These are phyloP conservation scores for Bicyclus anynana DNA, from an alignment of 1,140 invertebrate genomes.

Conservation along the genomic window DNA sequence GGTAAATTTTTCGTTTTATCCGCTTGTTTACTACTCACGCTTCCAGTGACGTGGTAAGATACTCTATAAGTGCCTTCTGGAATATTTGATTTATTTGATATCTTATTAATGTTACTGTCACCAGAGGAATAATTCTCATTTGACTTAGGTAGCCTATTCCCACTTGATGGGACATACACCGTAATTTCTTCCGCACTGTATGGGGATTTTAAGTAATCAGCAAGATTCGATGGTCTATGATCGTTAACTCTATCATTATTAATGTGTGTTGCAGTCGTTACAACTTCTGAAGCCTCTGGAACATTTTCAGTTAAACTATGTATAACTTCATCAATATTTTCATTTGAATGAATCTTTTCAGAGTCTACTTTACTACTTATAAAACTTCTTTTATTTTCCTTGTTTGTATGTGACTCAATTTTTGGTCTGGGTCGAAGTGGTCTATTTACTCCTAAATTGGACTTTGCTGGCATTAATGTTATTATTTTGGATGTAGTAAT, in stretches of 20 bases:
- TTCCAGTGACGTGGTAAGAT: conserved; percentile 68
- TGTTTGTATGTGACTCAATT: conserved; percentile 36
- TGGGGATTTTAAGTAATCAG: neutral
- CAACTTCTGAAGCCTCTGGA: conserved; percentile 36
- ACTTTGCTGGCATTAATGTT: conserved; percentile 80
- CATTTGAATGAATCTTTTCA: conserved; percentile 2
- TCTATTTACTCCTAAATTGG: conserved; percentile 78
- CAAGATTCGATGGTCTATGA: neutral
- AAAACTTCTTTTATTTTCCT: conserved; percentile 51
- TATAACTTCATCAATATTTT: conserved; percentile 15
- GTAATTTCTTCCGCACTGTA: neutral
- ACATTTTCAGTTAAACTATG: conserved; percentile 29
- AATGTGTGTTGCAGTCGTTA: conserved; percentile 31
- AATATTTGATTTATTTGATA: conserved; percentile 35
- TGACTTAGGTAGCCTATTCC: conserved; percentile 59
- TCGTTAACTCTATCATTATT: conserved; percentile 12
- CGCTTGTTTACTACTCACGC: conserved; percentile 68
- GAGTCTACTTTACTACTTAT: conserved; percentile 34
- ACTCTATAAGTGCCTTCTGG: conserved; percentile 69
- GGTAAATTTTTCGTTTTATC: conserved; percentile 64
- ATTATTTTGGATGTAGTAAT: conserved; percentile 69
- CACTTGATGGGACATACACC: conserved; percentile 29
- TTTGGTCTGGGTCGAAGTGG: conserved; percentile 77
- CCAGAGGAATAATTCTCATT: conserved; percentile 40
- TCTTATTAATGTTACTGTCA: conserved; percentile 23